Conservation (phyloP, 2,797 vertebrate genomes). For the Mormyrus hasselquistii region DNA sequence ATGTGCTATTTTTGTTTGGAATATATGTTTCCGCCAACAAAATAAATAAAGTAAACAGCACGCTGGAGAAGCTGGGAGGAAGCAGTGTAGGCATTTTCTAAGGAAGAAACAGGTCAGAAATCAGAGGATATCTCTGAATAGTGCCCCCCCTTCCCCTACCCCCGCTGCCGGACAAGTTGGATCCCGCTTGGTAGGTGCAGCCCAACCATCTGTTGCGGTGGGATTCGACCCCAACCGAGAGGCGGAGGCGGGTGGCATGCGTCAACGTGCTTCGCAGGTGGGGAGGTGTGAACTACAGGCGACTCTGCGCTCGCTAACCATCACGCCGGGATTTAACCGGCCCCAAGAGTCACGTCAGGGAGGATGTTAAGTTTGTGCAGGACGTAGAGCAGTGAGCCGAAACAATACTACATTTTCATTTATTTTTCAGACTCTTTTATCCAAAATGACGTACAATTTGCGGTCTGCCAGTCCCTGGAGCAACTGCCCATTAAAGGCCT, state of each 20-base stretch:
- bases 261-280: neutral
- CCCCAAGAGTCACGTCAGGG: neutral
- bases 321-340: neutral
- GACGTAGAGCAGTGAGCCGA: neutral
- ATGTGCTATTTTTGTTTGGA: neutral
- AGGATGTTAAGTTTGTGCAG: neutral
- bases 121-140: neutral
- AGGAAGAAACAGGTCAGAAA: neutral
- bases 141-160: neutral
- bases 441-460: neutral
- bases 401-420: neutral
- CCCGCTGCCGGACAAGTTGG: neutral
- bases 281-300: neutral
- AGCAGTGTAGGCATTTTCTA: neutral
- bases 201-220: neutral
- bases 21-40: neutral
- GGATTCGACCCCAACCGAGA: constrained; percentile 7
- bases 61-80: neutral
- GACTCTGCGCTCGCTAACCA: neutral
- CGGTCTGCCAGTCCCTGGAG: neutral
- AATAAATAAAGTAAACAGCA: neutral
- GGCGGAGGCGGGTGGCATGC: neutral
- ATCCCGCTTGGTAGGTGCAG: neutral
- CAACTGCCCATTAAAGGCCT: neutral
- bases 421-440: neutral